Percentiles rank a stretch among this genome's conserved stretches.
These are phyloP conservation scores for Enteromius argenteus DNA, from an alignment of 2,797 vertebrate species.

Conservation along the genomic window DNA sequence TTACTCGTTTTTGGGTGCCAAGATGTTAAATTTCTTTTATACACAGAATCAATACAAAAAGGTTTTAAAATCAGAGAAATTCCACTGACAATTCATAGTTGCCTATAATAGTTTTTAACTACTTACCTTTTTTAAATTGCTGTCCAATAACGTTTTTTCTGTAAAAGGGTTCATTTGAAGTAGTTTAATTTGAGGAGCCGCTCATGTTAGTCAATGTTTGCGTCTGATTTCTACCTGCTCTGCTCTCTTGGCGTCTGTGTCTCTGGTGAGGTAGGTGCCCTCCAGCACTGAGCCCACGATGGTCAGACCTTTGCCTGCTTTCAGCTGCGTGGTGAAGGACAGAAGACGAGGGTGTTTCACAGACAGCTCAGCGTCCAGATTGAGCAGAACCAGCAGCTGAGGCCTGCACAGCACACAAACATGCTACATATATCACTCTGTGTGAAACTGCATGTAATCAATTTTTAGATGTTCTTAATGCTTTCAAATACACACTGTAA, in stretches of 20 bases:
- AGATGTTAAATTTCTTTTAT: neutral
- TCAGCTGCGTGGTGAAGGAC: constrained; percentile 91
- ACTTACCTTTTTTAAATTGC: neutral
- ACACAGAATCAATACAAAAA: neutral
- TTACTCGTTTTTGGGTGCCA: neutral
- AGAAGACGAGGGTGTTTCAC: constrained; percentile 92
- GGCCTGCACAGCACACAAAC: constrained; percentile 76
- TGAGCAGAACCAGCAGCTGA: constrained; percentile 90
- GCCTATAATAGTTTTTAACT: neutral
- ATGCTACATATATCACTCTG: neutral
- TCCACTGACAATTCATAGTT: neutral
- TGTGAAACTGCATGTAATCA: neutral
- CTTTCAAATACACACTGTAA: neutral
- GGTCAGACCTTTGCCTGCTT: constrained; percentile 94
- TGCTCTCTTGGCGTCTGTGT: constrained; percentile 83
- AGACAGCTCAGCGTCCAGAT: constrained; percentile 82
- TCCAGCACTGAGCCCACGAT: constrained; percentile 92
- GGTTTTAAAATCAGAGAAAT: neutral
- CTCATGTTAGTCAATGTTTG: no score
- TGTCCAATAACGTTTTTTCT: neutral
- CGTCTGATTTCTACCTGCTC: constrained; percentile 82
- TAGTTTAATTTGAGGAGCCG: neutral
- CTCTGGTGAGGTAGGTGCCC: constrained; percentile 90
- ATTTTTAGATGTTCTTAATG: neutral
- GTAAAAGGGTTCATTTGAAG: neutral